Conservation (phyloP, 2,888 invertebrate species). For the Xestia c-nigrum region DNA sequence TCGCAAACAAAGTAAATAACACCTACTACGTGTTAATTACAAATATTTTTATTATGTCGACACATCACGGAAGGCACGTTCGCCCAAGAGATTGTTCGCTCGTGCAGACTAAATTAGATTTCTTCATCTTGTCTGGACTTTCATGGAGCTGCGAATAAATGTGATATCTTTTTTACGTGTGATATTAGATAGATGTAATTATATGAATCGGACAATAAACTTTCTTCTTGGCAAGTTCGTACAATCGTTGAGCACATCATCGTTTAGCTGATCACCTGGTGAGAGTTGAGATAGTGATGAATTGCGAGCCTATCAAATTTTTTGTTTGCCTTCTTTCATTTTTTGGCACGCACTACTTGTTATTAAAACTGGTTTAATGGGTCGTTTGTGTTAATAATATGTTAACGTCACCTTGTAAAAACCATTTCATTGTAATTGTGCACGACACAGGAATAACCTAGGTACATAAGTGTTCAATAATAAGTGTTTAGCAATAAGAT, state of each 20-base stretch:
- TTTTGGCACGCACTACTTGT: too few relatives aligned
- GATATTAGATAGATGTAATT: conserved; percentile 34
- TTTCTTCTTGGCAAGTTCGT: background rate
- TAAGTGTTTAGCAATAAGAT: too few relatives aligned
- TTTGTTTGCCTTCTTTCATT: too few relatives aligned
- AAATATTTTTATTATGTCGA: conserved; percentile 50
- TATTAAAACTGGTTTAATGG: too few relatives aligned
- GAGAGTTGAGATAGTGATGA: too few relatives aligned
- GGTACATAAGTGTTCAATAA: too few relatives aligned
- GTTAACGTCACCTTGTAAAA: too few relatives aligned
- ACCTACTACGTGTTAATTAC: conserved; percentile 33
- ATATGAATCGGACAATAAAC: background rate
- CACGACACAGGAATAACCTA: too few relatives aligned
- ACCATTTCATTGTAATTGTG: too few relatives aligned
- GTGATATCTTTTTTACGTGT: conserved; percentile 42
- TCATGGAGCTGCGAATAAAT: conserved; percentile 35
- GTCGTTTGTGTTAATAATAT: too few relatives aligned
- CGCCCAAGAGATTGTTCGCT: conserved; percentile 45
- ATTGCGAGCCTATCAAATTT: too few relatives aligned
- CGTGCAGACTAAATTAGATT: conserved; percentile 61
- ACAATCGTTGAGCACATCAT: background rate
- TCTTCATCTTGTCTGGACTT: conserved; percentile 41
- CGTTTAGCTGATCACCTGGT: too few relatives aligned
- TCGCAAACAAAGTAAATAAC: conserved; percentile 35
- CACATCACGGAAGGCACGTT: conserved; percentile 44